A percentile compares a stretch with the other conserved stretches of the same genome.
Conservation (phyloP, 2,113 vertebrate genomes). For the Furnarius figulus region DNA sequence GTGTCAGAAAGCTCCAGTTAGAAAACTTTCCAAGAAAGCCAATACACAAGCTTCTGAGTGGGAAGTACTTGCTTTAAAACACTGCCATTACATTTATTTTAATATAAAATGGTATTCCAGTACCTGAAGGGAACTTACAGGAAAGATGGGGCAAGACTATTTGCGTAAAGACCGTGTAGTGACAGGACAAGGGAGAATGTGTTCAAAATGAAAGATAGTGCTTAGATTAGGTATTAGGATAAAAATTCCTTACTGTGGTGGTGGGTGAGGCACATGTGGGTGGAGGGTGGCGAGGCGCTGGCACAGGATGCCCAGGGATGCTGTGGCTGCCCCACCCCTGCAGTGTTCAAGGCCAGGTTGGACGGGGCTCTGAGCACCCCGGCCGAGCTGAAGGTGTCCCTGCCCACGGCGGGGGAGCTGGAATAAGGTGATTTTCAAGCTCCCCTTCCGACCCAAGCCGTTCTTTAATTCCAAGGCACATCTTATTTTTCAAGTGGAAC, state of each 20-base stretch:
- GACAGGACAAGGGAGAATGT: background rate
- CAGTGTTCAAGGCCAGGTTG: background rate
- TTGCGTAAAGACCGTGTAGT: background rate
- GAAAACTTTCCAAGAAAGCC: background rate
- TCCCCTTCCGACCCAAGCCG: background rate
- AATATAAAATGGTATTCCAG: background rate
- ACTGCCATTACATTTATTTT: background rate
- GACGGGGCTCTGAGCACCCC: background rate
- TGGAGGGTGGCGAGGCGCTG: background rate
- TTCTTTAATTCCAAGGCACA: background rate
- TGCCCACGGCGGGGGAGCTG: accelerated
- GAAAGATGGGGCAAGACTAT: background rate
- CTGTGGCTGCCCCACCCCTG: too few relatives aligned
- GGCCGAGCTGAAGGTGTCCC: background rate
- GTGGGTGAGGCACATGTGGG: background rate
- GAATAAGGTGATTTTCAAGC: background rate
- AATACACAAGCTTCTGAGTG: background rate
- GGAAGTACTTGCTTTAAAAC: background rate
- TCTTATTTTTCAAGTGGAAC: background rate
- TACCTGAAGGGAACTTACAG: background rate
- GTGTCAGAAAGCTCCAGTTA: background rate
- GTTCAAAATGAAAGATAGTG: background rate
- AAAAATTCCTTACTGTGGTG: accelerated
- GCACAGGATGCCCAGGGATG: too few relatives aligned
- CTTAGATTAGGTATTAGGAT: background rate